These are phyloP conservation scores for Otus scops DNA, from an alignment of 2,797 vertebrate genomes.

Conservation along the genomic window DNA sequence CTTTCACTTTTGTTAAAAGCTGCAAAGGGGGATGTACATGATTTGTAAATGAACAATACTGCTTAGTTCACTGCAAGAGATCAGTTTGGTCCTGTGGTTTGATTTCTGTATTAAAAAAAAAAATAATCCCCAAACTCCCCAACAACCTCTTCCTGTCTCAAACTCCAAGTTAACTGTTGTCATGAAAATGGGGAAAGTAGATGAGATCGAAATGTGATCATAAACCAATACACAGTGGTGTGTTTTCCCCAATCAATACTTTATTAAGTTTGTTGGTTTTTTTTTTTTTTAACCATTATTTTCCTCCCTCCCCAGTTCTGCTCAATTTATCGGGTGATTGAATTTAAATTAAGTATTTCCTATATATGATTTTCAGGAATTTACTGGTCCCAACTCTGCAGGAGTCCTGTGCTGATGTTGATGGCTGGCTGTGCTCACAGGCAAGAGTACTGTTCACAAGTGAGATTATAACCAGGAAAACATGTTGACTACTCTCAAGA, in stretches of 20 bases:
- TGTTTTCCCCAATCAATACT: not conserved
- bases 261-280: too few species aligned
- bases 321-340: not conserved
- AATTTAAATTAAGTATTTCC: slow-evolving; percentile 6
- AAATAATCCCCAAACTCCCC: not conserved
- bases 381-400: not conserved
- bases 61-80: not conserved
- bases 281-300: not conserved
- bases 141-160: not conserved
- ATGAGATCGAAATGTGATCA: not conserved
- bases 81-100: not conserved
- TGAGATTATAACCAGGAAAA: not conserved
- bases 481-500: not conserved
- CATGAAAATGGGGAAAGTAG: not conserved
- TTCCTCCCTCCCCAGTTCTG: not conserved
- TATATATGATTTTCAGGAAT: not conserved
- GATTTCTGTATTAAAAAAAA: not conserved
- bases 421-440: not conserved
- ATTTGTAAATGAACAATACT: not conserved
- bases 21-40: not conserved
- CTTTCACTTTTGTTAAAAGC: not conserved
- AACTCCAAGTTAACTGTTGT: not conserved
- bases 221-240: not conserved
- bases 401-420: not conserved
- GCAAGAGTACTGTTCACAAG: not conserved